Conservation (phyloP, 2,797 vertebrate genomes). For the Poliocrania exsul region DNA sequence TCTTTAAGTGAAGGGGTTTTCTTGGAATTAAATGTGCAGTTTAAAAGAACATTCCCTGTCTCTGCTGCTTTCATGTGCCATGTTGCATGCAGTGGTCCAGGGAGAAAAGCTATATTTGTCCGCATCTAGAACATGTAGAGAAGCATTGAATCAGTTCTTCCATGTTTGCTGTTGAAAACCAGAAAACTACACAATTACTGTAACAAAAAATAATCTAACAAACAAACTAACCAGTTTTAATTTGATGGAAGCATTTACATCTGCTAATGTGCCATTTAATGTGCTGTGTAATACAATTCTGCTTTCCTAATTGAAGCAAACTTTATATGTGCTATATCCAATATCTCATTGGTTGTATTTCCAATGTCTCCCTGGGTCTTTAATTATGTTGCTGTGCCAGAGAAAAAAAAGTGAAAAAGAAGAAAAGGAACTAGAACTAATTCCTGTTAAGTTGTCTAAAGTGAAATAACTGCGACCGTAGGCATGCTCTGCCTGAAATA, state of each 20-base stretch:
- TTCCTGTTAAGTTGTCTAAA: not conserved
- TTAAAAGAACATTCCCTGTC: not conserved
- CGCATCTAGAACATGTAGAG: not conserved
- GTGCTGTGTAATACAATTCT: constrained; percentile 34
- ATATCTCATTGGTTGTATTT: constrained; percentile 13
- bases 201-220: constrained; percentile 9
- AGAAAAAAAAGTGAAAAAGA: not conserved
- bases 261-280: constrained; percentile 54
- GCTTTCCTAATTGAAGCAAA: constrained; percentile 41
- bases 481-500: not conserved
- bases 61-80: not conserved
- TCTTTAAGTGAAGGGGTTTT: not conserved
- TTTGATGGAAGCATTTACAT: constrained; percentile 26
- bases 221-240: not conserved
- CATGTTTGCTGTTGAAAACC: not conserved
- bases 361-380: not conserved
- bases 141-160: not conserved
- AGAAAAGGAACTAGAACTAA: not conserved
- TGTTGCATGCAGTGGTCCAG: not conserved
- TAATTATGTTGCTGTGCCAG: not conserved
- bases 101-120: not conserved
- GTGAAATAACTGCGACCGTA: not conserved
- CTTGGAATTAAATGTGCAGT: not conserved
- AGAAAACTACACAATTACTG: not conserved
- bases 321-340: not conserved